A percentile compares a stretch with the other conserved stretches of the same genome.
Conservation (phyloP, 2,797 vertebrate species). For the Xenops minutus region DNA sequence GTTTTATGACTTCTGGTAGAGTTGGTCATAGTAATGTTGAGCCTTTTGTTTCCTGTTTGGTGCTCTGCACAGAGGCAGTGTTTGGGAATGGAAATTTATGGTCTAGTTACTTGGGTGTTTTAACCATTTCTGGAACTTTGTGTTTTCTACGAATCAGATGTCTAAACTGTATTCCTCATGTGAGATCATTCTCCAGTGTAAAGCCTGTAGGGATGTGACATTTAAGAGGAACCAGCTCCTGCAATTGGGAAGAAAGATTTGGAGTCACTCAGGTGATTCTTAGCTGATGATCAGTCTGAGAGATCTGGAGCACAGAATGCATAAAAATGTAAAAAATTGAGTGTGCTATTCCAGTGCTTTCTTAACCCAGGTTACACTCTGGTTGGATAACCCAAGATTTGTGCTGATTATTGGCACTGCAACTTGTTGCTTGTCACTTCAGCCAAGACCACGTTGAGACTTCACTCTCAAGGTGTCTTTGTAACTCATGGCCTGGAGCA, state of each 20-base stretch:
- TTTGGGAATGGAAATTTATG: not conserved
- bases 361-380: not conserved
- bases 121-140: not conserved
- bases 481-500: rapidly evolving
- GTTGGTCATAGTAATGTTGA: not conserved
- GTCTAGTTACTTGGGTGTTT: not conserved
- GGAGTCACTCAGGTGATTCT: rapidly evolving
- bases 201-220: not conserved
- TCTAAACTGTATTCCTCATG: not conserved
- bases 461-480: not conserved
- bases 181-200: not conserved
- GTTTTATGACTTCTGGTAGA: not conserved
- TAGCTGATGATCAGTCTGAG: not conserved
- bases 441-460: rapidly evolving
- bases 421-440: not conserved
- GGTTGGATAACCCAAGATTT: not conserved
- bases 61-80: not conserved
- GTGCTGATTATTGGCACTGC: too few relatives aligned
- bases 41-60: not conserved
- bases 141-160: not conserved
- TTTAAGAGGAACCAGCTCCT: not conserved
- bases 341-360: not conserved
- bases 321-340: rapidly evolving
- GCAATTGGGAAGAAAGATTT: not conserved
- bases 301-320: not conserved